Percentiles rank a stretch among this genome's conserved stretches.
These are phyloP conservation scores for Sebastes nivosus DNA, from an alignment of 2,797 vertebrate genomes.

Conservation along the genomic window DNA sequence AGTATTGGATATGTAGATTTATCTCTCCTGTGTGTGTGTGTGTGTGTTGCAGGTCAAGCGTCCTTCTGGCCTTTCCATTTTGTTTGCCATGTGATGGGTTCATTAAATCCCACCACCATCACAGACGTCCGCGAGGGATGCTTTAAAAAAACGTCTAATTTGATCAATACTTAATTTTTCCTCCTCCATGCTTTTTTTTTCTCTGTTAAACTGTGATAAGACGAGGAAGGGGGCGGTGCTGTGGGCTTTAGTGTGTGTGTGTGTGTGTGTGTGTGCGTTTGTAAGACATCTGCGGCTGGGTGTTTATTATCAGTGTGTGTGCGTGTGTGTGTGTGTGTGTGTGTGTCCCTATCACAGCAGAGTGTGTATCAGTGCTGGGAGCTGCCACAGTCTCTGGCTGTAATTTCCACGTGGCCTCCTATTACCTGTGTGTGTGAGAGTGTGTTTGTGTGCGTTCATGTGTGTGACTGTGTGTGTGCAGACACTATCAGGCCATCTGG, in stretches of 20 bases:
- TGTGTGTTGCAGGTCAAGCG: conserved; percentile 79
- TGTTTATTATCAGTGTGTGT: conserved; percentile 48
- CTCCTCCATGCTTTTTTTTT: conserved; percentile 89
- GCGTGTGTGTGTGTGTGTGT: conserved; percentile 18
- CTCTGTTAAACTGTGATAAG: conserved; percentile 98
- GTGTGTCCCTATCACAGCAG: conserved; percentile 42
- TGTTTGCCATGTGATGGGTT: conserved; percentile 93
- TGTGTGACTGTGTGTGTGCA: conserved; percentile 14
- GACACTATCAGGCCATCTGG: conserved; percentile 99
- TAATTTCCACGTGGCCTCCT: conserved; percentile 98
- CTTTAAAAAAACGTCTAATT: conserved; percentile 97
- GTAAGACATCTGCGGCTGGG: conserved; percentile 35
- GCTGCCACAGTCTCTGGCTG: conserved; percentile 70
- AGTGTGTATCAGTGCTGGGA: conserved; percentile 47
- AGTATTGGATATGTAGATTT: conserved; percentile 13
- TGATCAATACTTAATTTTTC: conserved; percentile 99
- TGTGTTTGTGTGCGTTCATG: conserved; percentile 17
- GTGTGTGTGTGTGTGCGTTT: conserved; percentile 26
- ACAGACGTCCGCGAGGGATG: conserved; percentile 79
- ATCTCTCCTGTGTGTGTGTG: background rate
- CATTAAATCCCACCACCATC: conserved; percentile 74
- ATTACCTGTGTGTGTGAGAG: conserved; percentile 83
- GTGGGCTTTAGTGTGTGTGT: conserved; percentile 21
- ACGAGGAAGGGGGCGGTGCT: conserved; percentile 85
- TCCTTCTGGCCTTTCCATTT: conserved; percentile 87